Percentiles rank a stretch among this genome's conserved stretches.
Evolutionary conservation across 2,888 invertebrate genomes (phyloP).

Genomic region (Tuberolachnus salignus): DNA sequence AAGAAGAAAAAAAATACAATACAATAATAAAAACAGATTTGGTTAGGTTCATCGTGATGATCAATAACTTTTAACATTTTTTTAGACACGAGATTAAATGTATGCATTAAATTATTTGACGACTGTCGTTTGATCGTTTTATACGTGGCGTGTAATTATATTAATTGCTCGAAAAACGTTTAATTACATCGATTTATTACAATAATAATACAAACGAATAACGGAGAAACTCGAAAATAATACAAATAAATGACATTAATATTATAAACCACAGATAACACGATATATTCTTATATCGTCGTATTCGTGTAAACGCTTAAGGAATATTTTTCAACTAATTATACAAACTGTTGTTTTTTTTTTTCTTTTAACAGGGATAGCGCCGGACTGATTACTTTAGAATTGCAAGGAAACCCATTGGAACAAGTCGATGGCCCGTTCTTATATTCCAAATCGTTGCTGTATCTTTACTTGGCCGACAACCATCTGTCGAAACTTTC

Average conservation of each 20-base stretch:
- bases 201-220: neutral
- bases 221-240: neutral
- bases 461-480: slow-evolving; percentile 72
- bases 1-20: too few relatives aligned
- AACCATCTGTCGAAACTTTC: slow-evolving; percentile 70
- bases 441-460: slow-evolving; percentile 70
- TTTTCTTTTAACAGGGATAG: slow-evolving; percentile 70
- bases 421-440: slow-evolving; percentile 69
- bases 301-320: too few relatives aligned
- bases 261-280: too few relatives aligned
- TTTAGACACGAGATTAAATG: neutral
- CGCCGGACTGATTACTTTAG: slow-evolving; percentile 72
- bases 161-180: neutral
- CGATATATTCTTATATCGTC: too few relatives aligned
- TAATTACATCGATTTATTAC: neutral
- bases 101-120: neutral
- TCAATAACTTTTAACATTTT: neutral
- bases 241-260: neutral
- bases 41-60: neutral
- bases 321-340: neutral
- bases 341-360: neutral
- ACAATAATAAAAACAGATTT: too few relatives aligned
- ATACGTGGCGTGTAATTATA: neutral
- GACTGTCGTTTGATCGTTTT: neutral
- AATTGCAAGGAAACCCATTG: slow-evolving; percentile 70